Conservation (phyloP, 1,140 invertebrate genomes). For the Metopolophium dirhodum region DNA sequence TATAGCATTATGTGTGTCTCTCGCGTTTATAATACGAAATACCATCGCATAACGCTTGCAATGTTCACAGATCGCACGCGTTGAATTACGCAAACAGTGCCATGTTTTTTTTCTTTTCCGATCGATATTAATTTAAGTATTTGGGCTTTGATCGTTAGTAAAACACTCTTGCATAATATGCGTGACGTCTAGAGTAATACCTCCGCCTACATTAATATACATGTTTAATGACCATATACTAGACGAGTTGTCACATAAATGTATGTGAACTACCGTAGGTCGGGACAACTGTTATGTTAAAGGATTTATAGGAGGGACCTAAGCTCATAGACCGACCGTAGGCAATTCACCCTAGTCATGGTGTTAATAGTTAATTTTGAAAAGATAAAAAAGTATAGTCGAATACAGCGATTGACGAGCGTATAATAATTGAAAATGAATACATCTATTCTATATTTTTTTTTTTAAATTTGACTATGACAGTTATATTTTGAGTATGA, state of each 20-base stretch:
- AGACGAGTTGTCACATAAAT: background rate
- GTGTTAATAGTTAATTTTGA: conserved; percentile 9
- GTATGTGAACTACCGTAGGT: background rate
- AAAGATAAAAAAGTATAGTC: background rate
- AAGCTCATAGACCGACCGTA: background rate
- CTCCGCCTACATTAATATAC: background rate
- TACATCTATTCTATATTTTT: background rate
- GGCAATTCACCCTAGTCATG: background rate
- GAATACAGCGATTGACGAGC: background rate
- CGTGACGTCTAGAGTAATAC: background rate
- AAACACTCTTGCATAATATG: background rate
- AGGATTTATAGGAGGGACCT: background rate
- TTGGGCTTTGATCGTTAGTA: background rate
- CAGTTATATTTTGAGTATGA: background rate
- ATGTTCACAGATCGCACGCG: too few relatives aligned
- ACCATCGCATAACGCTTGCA: too few relatives aligned
- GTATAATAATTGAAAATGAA: background rate
- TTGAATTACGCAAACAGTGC: too few relatives aligned
- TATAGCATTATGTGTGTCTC: too few relatives aligned
- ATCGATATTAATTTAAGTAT: background rate
- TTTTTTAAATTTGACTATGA: background rate
- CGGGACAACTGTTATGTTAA: background rate
- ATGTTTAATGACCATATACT: background rate
- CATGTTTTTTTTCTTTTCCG: too few relatives aligned
- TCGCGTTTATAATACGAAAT: too few relatives aligned